Percentiles rank a stretch among this genome's conserved stretches.
phyloP scores from a whole-genome alignment of 2,888 invertebrate genomes.

The Drosophila mettleri region DNA sequence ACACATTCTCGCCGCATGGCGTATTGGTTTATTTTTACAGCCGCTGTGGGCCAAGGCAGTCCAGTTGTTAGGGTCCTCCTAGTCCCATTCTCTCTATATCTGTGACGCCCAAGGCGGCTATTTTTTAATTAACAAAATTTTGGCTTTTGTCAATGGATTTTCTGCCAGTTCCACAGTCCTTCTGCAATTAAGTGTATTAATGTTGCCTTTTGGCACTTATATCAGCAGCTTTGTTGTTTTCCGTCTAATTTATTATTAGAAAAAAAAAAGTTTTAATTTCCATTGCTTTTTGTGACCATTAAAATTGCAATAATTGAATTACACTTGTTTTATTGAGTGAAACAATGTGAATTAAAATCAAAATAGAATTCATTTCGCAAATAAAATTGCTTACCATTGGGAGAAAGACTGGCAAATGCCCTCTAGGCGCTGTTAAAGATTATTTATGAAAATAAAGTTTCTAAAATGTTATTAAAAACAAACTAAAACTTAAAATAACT shows the following conservation, averaged over 20 bases:
- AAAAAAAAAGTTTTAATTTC: not conserved
- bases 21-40: slow-evolving; percentile 69
- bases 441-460: not conserved
- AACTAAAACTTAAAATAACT: too few relatives aligned
- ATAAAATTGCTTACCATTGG: not conserved
- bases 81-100: not conserved
- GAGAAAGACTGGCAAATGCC: not conserved
- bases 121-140: slow-evolving; percentile 65
- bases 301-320: slow-evolving; percentile 16
- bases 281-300: not conserved
- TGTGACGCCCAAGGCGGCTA: slow-evolving; percentile 27
- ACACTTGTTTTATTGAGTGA: slow-evolving; percentile 2
- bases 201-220: slow-evolving; percentile 42
- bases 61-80: slow-evolving; percentile 15
- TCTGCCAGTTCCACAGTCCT: slow-evolving; percentile 19
- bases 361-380: not conserved
- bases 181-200: slow-evolving; percentile 66
- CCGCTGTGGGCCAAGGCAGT: slow-evolving; percentile 48
- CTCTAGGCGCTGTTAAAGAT: not conserved
- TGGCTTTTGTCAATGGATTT: slow-evolving; percentile 22
- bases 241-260: slow-evolving; percentile 1
- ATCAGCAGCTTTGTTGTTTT: slow-evolving; percentile 1
- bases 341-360: slow-evolving; percentile 8
- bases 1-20: slow-evolving; percentile 67
- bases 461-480: too few relatives aligned